Evolutionary conservation across 1,140 invertebrate genomes (phyloP), one percentile per base, ranked within the genome.

Genomic region (Drosophila oshimai): DNA sequence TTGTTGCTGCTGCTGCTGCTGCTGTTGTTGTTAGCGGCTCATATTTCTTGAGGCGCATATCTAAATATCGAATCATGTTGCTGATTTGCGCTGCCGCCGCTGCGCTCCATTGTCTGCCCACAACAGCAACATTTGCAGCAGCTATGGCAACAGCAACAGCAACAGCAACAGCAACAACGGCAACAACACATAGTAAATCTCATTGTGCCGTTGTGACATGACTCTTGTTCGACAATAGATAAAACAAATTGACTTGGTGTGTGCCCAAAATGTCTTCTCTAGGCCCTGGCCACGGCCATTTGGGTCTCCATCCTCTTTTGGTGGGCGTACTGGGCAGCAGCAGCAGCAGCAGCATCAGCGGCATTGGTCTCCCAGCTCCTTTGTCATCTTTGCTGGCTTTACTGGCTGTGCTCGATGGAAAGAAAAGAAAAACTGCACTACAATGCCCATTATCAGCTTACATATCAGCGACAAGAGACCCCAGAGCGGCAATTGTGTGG

Each of bases 211-310:
- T 77, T 87, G 81, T 87, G 83, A 78, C 78, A 88, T 88, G 83
- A 78, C 87, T 89, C 80, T 86, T 89, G 86, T 86, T 89, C 79
- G 86, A 89, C 86, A 89, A 89, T 89, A 89, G 86, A 89, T 89
- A 89, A 89, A 86, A 89, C 86, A 89, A 89, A 89, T 89, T 89
- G 86, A 89, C 86, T 89, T 89, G 80, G 87, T 89, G 86, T 89
- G 86, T 89, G 86, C 80, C 86, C 87, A 86, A 89, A 89, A 89
- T 89, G 86, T 86, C 86, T 77, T 86, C 76, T 74, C 81, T 87
- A 83, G 58, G 57, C 51, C 49, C 49, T 31, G 41, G 46, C 47
- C 9, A 7, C 44, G 15, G 17, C 10, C 49, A 24, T 51, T 58
- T 47, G 34, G 15, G 36, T 41, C 42, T 50, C 31, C 28, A 2